These are phyloP conservation scores for Elanus axillaris DNA, from an alignment of 2,113 vertebrate genomes.

Conservation along the genomic window DNA sequence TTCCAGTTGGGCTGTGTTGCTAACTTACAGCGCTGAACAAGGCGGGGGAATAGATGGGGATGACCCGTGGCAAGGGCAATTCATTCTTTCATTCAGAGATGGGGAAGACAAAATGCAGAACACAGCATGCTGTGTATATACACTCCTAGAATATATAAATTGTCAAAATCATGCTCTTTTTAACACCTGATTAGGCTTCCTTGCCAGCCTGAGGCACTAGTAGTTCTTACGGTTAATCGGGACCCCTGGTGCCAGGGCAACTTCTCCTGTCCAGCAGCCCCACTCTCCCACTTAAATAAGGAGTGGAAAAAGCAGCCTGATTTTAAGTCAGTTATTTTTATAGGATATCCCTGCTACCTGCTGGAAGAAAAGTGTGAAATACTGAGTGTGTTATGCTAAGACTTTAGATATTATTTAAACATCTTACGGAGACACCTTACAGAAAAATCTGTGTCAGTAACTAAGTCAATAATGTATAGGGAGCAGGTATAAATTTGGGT, in stretches of 20 bases:
- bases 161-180: slow-evolving; percentile 66
- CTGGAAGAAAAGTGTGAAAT: background rate
- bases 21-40: background rate
- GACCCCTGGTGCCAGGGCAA: background rate
- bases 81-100: slow-evolving; percentile 28
- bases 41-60: slow-evolving; percentile 14
- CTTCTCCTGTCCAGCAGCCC: background rate
- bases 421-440: background rate
- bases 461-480: background rate
- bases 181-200: slow-evolving; percentile 43
- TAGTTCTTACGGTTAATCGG: slow-evolving; percentile 39
- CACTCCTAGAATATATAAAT: slow-evolving; percentile 54
- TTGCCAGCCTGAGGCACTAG: slow-evolving; percentile 25
- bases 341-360: background rate
- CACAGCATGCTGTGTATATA: slow-evolving; percentile 26
- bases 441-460: background rate
- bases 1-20: slow-evolving; percentile 25
- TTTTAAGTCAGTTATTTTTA: background rate
- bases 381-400: background rate
- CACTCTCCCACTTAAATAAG: background rate
- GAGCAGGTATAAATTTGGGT: background rate
- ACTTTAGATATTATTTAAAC: background rate
- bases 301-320: background rate
- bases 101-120: slow-evolving; percentile 13
- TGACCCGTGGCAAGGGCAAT: slow-evolving; percentile 49